Conservation (phyloP, 2,888 invertebrate genomes). For the Tenthredo amoena region DNA sequence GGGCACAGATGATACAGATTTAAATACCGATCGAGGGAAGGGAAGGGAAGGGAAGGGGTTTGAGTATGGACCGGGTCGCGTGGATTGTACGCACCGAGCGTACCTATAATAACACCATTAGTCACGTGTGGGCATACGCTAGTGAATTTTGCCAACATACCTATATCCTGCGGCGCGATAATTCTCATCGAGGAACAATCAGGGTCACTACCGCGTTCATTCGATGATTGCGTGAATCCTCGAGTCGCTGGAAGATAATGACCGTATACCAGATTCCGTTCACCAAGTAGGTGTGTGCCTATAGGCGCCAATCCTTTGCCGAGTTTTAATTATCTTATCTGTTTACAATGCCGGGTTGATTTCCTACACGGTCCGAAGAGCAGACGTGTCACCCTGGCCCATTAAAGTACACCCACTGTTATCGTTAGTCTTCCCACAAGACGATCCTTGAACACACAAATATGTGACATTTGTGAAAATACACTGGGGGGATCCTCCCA, state of each 20-base stretch:
- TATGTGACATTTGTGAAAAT: constrained; percentile 40
- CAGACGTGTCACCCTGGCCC: background rate
- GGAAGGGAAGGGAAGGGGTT: background rate
- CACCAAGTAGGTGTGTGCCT: background rate
- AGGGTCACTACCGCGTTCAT: background rate
- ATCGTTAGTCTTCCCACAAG: constrained; percentile 9
- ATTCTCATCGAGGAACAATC: background rate
- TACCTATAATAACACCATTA: background rate
- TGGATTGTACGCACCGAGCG: background rate
- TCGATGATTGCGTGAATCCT: background rate
- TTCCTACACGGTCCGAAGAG: background rate
- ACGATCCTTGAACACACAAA: constrained; percentile 26
- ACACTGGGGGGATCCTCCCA: background rate
- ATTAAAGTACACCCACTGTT: constrained; percentile 32
- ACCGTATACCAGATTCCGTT: background rate
- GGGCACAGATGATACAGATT: background rate
- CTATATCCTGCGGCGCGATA: background rate
- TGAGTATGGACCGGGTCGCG: background rate
- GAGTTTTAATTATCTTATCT: background rate
- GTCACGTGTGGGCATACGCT: background rate
- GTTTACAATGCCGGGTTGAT: background rate
- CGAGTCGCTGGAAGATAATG: background rate
- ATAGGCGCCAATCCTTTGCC: background rate
- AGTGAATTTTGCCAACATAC: background rate
- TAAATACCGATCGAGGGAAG: background rate